Base-by-base conservation (phyloP, 2,888 invertebrate genomes). In the Cecidostiba fungosa region DNA sequence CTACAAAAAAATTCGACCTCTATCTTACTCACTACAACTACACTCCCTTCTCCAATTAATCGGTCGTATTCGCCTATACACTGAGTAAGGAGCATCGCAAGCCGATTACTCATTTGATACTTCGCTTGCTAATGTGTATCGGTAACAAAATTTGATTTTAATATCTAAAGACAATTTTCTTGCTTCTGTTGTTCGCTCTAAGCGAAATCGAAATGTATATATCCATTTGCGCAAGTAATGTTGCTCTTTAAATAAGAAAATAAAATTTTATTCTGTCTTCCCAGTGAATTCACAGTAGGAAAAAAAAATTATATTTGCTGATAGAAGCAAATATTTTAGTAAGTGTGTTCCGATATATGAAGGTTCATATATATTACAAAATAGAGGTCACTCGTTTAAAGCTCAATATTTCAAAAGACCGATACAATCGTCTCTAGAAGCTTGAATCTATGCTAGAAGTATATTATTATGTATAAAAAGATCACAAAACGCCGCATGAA, bases 401-500 rank as follows among this genome's bases (percentile, higher is more conserved):
- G 84, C 82, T 84, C 50, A 69, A 74, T 82, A 72, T 54, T 74
- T 66, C 74, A 29, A 86, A 81, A 81, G 62, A 80, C 70, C 81
- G 47, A 74, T 76, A 78, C 82, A 86, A 82, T 84, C 50, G 79
- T 81, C 32, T 66, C 54, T 77, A 81, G 8, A 83, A 84, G 69
- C 47, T 77, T 86, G n/a, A 72, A 72, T 72, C 72, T 72, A 86
- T n/a, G n/a, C 29, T 72, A 72, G 39, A 50, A 26, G 19, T 78
- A 77, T 73, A 47, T 36, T 50, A 74, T 77, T 79, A 82, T 32
- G 32, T 70, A 83, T 54, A 77, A 73, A 80, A 84, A 77, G 47
- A 82, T 86, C 86, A 86, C 86, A 86, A 82, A 73, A 86, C 59
- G 86, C 82, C 72, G 82, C 50, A 73, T 74, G 47, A 76, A 76